Base-by-base conservation (phyloP, 2,113 vertebrate genomes). In the Tylochromis polylepis region DNA sequence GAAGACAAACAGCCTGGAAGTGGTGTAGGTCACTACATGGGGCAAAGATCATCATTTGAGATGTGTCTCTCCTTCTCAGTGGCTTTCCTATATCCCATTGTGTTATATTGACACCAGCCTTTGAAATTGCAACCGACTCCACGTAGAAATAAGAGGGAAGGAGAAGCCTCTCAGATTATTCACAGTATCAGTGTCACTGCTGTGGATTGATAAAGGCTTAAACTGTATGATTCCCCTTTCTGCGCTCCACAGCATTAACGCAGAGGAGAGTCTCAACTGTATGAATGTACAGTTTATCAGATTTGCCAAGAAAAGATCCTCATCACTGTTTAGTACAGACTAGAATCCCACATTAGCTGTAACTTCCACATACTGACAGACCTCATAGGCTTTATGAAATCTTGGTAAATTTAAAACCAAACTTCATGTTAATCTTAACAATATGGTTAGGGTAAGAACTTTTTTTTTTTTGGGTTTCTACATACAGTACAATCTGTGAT, bases 241-340 rank as follows among this genome's bases (percentile, higher is more conserved):
- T 91, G 84, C 88, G n/a, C 87, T 86, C 81, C 16, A n/a, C 81
- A 62, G 82, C 72, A 82, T 89, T 85, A 49, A 56, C 62, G 81
- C 75, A 80, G 88, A 86, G 87, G 84, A 92, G 86, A 92, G 41
- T 85, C 7, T 20, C 83, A 87, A 88, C 87, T 91, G 91, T 94
- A 87, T 89, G 91, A 95, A 92, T 94, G 92, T 95, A 92, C 88
- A 92, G 92, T 85, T 65, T 27, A 56, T 88, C 85, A 91, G 80
- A 92, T 91, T 88, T 91, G 90, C 89, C 89, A 90, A 91, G 87
- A 88, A 59, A 70, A 65, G 80, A 80, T 81, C 82, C 46, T 85
- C 75, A 58, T 92, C 78, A 79, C 72, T 24, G 36, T 87, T 87
- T 46, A 80, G 84, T 86, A 59, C 81, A 89, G 62, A 91, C 84